phyloP scores from a whole-genome alignment of 2,113 vertebrate genomes.

The Silurus glanis region DNA sequence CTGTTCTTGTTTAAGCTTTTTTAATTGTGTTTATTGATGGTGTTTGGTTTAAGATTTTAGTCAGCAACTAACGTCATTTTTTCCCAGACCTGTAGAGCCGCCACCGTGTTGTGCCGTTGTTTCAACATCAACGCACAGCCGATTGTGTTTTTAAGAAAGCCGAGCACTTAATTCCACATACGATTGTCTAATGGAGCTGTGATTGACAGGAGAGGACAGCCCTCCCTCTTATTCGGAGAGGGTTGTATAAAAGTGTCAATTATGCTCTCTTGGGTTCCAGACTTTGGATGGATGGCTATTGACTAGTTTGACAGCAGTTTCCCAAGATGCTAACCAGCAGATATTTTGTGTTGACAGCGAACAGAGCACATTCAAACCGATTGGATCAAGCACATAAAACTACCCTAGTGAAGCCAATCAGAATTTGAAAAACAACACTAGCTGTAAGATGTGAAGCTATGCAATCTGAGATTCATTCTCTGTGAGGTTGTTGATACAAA shows the following conservation, averaged over 20 bases:
- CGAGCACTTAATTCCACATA: neutral
- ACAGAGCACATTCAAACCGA: neutral
- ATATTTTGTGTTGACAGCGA: neutral
- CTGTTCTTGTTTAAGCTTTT: neutral
- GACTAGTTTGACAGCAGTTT: slow-evolving; percentile 1
- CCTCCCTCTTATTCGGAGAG: neutral
- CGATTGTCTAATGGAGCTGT: neutral
- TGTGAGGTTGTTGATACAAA: neutral
- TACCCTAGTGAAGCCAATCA: neutral
- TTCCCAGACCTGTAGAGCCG: neutral
- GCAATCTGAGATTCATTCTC: neutral
- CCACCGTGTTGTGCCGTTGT: neutral
- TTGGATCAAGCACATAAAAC: neutral
- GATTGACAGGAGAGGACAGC: neutral
- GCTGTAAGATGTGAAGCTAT: neutral
- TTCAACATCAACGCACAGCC: neutral
- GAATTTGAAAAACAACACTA: neutral
- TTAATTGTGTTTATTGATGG: neutral
- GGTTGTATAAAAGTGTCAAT: neutral
- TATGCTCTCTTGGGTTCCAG: slow-evolving; percentile 1
- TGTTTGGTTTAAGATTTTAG: neutral
- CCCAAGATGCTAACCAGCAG: neutral
- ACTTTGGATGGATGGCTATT: neutral
- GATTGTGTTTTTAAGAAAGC: neutral
- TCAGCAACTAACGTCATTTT: neutral